These are phyloP conservation scores for Trichechus manatus DNA, from an alignment of 2,113 vertebrate species.

Conservation along the genomic window DNA sequence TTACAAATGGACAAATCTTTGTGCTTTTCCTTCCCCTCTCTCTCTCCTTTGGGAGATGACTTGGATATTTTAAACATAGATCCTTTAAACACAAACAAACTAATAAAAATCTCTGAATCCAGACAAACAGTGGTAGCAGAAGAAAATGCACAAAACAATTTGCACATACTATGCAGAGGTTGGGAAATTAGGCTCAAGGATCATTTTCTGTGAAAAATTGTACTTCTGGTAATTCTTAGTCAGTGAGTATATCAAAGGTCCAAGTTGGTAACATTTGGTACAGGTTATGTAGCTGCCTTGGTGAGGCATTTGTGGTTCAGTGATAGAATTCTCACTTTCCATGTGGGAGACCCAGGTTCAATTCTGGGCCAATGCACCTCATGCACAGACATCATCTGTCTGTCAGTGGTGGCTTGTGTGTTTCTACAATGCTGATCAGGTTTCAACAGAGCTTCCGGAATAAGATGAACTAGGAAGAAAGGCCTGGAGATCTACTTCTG, in stretches of 20 bases:
- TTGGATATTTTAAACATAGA: background rate
- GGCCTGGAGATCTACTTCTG: background rate
- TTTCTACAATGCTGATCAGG: background rate
- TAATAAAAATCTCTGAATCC: background rate
- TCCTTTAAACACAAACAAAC: conserved; percentile 13
- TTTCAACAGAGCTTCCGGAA: background rate
- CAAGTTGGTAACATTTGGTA: background rate
- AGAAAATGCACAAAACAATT: background rate
- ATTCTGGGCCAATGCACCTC: background rate
- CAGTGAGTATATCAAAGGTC: background rate
- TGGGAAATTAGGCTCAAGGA: background rate
- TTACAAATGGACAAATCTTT: conserved; percentile 23
- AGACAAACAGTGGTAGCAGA: background rate
- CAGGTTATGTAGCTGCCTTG: background rate
- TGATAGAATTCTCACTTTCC: background rate
- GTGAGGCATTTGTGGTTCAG: background rate
- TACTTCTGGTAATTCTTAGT: background rate
- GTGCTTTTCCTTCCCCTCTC: background rate
- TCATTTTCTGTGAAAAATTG: background rate
- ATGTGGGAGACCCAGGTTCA: background rate
- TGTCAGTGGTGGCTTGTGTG: background rate
- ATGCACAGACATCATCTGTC: background rate
- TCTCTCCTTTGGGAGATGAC: conserved; percentile 9
- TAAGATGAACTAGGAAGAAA: background rate
- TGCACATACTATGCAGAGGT: background rate